Base-by-base conservation (phyloP, 2,888 invertebrate species). In the Druceiella hillmani region DNA sequence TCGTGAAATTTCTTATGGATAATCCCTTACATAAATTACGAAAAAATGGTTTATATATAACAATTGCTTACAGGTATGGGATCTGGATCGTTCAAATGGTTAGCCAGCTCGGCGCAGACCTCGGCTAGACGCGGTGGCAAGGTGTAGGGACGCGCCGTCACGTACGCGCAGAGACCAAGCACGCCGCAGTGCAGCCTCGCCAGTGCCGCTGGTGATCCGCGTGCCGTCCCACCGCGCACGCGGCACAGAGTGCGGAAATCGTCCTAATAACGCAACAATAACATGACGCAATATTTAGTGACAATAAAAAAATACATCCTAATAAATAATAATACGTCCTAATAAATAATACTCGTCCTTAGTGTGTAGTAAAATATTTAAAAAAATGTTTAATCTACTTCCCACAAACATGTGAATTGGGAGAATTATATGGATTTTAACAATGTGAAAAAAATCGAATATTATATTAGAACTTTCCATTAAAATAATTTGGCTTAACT, bases 121-220 rank as follows among this genome's bases (percentile, higher is more conserved):
- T 80, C 78, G 42, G 94, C 83, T 59, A 87, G 61, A 59, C 80
- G 76, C 56, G 81, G 67, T 44, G 93, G 83, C 56, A 89, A 81
- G 52, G 87, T 83, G 61, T 95, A 95, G 0, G 95, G 95, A 60
- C 85, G 81, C 9, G 93, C 88, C 48, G 81, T 80, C 27, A 95
- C 78, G 60, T 87, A 89, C 4, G 91, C 85, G 58, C 92, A 89
- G 38, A 95, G 67, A 1, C 93, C 94, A 11, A 94, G 71, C 25
- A 94, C 85, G 10, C 90, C 93, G 36, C 85, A 83, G 62, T 94
- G 94, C 6, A 82, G 64, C 40, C 75, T 66, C n/a, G 76, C 66
- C 20, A 78, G 53, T 4, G 56, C 50, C 39, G 50, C 45, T 1
- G 38, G 14, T 17, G 43, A 43, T 17, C 50, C 49, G 9, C 43